Percentiles rank a stretch among this genome's conserved stretches.
phyloP scores from a whole-genome alignment of 2,113 vertebrate species.

The Setophaga coronata region DNA sequence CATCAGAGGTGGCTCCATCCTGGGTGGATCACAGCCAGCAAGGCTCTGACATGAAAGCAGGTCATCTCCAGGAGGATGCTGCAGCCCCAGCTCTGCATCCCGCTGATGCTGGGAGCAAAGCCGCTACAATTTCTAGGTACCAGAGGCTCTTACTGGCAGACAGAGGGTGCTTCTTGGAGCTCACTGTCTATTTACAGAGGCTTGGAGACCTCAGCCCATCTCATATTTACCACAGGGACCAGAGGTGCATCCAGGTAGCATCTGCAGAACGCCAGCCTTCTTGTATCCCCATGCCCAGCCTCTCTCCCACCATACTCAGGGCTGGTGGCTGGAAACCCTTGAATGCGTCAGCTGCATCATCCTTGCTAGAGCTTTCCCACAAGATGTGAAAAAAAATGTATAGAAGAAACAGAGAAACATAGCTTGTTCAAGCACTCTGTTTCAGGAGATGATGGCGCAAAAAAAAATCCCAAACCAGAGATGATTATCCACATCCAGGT shows the following conservation, averaged over 20 bases:
- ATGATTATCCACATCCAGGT: not conserved
- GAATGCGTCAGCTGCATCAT: not conserved
- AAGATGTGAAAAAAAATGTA: constrained; percentile 37
- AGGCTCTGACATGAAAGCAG: not conserved
- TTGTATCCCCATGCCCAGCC: rapidly evolving
- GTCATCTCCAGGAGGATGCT: not conserved
- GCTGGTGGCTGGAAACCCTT: not conserved
- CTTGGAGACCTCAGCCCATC: not conserved
- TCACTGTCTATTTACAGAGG: not conserved
- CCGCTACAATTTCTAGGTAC: not conserved
- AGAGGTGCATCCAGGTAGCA: rapidly evolving
- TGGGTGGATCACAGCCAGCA: not conserved
- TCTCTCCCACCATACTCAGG: rapidly evolving
- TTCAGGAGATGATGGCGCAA: not conserved
- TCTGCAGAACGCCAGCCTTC: rapidly evolving
- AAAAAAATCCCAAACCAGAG: rapidly evolving
- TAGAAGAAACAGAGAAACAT: not conserved
- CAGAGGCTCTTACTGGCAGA: not conserved
- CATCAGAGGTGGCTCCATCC: not conserved
- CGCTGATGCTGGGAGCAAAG: not conserved
- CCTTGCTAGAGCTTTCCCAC: not conserved
- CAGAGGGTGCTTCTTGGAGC: rapidly evolving
- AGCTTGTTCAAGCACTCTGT: not conserved
- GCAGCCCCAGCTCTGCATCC: not conserved
- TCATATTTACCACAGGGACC: not conserved